Percentiles rank a stretch among this genome's conserved stretches.
Conservation (phyloP, 1,140 invertebrate species). For the Uloborus diversus region DNA sequence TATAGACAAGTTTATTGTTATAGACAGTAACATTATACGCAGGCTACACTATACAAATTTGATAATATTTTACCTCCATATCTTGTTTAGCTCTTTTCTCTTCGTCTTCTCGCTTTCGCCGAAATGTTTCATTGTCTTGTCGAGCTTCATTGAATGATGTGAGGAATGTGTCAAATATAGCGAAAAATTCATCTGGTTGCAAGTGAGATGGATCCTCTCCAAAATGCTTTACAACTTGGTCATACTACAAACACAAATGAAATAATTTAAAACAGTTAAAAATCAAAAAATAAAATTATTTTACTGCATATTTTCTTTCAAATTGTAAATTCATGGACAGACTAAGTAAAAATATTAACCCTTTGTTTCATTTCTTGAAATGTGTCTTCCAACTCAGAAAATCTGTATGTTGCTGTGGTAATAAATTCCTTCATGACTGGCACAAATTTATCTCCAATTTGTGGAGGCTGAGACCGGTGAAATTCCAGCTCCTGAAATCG, state of each 20-base stretch:
- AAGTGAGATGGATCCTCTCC: slow-evolving; percentile 87
- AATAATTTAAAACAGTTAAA: background rate
- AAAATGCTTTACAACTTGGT: slow-evolving; percentile 85
- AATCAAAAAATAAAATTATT: background rate
- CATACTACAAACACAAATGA: slow-evolving; percentile 74
- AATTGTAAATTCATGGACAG: background rate
- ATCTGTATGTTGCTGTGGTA: slow-evolving; percentile 84
- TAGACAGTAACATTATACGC: too few species aligned
- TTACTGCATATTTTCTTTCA: background rate
- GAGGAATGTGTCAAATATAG: slow-evolving; percentile 91
- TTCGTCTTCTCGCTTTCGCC: slow-evolving; percentile 91
- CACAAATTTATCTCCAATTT: slow-evolving; percentile 84
- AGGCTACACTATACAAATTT: too few species aligned
- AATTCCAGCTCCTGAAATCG: slow-evolving; percentile 83
- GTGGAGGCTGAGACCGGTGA: slow-evolving; percentile 77
- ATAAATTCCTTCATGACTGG: slow-evolving; percentile 95
- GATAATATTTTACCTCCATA: slow-evolving; percentile 88
- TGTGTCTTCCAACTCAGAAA: slow-evolving; percentile 92
- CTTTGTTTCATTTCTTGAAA: slow-evolving; percentile 88
- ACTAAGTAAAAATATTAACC: slow-evolving; percentile 71
- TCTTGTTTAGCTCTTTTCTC: slow-evolving; percentile 89
- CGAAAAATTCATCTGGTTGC: slow-evolving; percentile 96
- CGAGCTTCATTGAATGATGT: slow-evolving; percentile 84
- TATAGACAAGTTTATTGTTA: too few species aligned
- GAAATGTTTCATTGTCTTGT: slow-evolving; percentile 87